phyloP scores from a whole-genome alignment of 2,113 vertebrate genomes.

The Calonectris borealis region DNA sequence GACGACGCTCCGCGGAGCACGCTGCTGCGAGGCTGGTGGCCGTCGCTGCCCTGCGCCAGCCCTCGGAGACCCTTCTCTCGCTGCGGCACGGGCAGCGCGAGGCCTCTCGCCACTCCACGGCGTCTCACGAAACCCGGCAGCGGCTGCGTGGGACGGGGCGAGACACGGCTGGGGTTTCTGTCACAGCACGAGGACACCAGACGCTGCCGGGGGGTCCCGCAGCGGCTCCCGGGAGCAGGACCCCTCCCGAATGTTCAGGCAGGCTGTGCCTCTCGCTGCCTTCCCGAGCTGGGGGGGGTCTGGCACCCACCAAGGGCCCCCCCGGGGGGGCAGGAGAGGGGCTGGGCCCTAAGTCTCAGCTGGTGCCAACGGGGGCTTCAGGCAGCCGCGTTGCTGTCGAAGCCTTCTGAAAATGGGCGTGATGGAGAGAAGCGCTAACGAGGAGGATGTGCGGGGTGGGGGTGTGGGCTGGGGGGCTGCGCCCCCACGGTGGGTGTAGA shows the following conservation, averaged over 20 bases:
- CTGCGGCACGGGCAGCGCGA: neutral
- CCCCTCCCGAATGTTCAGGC: neutral
- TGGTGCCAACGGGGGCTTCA: neutral
- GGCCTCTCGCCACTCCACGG: neutral
- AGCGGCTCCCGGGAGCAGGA: neutral
- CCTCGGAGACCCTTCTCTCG: neutral
- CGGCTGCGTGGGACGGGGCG: rapidly evolving
- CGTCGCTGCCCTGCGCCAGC: neutral
- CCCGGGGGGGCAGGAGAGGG: neutral
- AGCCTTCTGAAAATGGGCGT: neutral
- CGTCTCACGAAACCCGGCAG: rapidly evolving
- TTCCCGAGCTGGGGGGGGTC: too few species aligned
- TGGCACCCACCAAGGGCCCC: neutral
- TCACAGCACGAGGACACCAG: neutral
- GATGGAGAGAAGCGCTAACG: too few species aligned
- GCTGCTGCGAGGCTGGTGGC: neutral
- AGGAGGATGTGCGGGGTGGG: too few species aligned
- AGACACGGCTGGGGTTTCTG: neutral
- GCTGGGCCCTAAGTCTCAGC: too few species aligned
- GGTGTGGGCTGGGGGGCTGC: too few species aligned
- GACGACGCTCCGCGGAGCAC: rapidly evolving
- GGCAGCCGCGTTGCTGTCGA: too few species aligned
- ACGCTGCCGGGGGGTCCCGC: rapidly evolving
- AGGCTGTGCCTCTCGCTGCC: neutral
- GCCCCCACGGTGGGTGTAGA: neutral